These are phyloP conservation scores for Leptogaster cylindrica DNA, from an alignment of 2,888 invertebrate genomes.

Conservation along the genomic window DNA sequence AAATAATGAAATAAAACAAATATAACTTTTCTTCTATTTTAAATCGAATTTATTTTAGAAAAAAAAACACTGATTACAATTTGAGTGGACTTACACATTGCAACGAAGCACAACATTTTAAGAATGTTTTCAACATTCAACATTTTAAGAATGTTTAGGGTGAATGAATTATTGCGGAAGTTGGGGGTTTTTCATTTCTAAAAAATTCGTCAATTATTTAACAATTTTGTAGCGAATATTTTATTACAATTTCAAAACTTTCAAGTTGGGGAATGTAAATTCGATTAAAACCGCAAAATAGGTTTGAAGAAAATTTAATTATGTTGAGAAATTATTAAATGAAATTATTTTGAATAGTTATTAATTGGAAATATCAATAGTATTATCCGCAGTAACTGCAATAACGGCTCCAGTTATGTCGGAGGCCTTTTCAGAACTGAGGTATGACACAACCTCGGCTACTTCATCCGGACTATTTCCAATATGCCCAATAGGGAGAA, in stretches of 20 bases:
- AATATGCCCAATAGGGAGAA: constrained; percentile 72
- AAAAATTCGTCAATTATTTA: background rate
- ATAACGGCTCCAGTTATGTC: constrained; percentile 86
- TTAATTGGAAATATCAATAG: too few species aligned
- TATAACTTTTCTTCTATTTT: too few species aligned
- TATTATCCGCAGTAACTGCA: constrained; percentile 88
- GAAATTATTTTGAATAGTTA: too few species aligned
- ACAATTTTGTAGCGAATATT: background rate
- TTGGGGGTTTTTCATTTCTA: background rate
- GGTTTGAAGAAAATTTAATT: too few species aligned
- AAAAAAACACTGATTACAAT: too few species aligned
- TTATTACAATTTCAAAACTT: too few species aligned
- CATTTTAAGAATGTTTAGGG: background rate
- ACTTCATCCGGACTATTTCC: constrained; percentile 82
- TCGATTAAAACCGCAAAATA: too few species aligned
- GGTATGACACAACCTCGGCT: constrained; percentile 83
- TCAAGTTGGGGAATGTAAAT: too few species aligned
- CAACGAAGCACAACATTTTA: background rate
- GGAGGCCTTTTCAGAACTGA: constrained; percentile 84
- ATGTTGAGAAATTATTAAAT: too few species aligned
- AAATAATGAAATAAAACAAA: background rate
- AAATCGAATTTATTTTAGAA: too few species aligned
- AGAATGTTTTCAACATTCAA: background rate
- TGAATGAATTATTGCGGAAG: background rate
- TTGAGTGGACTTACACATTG: too few species aligned